Base-by-base conservation (phyloP, 2,888 invertebrate species). In the Heliconius sara region DNA sequence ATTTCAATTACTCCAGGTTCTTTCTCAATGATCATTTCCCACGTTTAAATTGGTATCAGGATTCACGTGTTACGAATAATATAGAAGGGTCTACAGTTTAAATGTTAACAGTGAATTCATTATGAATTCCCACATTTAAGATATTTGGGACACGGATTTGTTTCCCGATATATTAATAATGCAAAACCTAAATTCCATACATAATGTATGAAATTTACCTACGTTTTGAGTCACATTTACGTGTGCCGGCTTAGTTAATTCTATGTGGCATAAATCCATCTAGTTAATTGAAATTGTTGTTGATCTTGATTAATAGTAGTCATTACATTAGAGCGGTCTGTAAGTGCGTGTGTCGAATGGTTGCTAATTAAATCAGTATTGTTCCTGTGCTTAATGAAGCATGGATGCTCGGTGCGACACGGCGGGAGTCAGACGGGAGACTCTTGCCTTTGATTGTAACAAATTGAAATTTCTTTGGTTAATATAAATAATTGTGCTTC, bases 1-100 rank as follows among this genome's bases (percentile, higher is more conserved):
- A 92, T 95, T 94, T 94, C 94, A 95, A 95, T 95, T 95, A 95
- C 92, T 89, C 88, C 87, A 87, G 89, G 89, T 92, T 94, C 92
- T 93, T 90, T 88, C 90, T 91, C 91, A 88, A 89, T 89, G 87
- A 87, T 87, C 84, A 85, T 87, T 86, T 86, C 88, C 85, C 83
- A 84, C 83, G 88, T 88, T 86, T 84, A 87, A 87, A 87, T 86
- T 85, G 86, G 83, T 86, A 81, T 85, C 83, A 84, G 85, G 85
- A 86, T 88, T 82, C 86, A 89, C 93, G 93, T 93, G 94, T 88
- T 87, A 85, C 78, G 92, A 85, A 87, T 88, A 91, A 72, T 76
- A 63, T 76, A 67, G 39, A 25, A 73, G 60, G 34, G 39, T 76
- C 30, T 76, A 57, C 71, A 27, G 25, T 65, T 16, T 57, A n/a